Conservation (phyloP, 2,888 invertebrate species). For the Eilema sororculum region DNA sequence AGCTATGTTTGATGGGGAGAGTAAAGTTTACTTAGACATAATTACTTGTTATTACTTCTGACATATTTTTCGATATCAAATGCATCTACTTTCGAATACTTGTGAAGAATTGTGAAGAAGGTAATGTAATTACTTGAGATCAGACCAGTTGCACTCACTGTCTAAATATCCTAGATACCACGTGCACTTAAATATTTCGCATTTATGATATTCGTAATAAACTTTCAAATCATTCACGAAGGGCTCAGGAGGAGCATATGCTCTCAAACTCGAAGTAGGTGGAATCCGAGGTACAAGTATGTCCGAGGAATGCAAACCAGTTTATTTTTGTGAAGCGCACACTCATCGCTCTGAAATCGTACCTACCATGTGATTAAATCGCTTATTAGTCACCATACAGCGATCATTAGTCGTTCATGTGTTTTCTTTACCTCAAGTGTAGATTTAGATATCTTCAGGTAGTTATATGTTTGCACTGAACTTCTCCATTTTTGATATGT, state of each 20-base stretch:
- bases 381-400: slow-evolving; percentile 68
- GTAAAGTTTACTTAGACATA: too few relatives aligned
- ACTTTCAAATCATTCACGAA: not conserved
- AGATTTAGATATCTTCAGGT: not conserved
- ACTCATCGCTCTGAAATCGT: slow-evolving; percentile 51
- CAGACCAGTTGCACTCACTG: too few relatives aligned
- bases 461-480: not conserved
- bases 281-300: slow-evolving; percentile 60
- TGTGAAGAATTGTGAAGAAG: too few relatives aligned
- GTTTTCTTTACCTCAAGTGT: slow-evolving; percentile 20
- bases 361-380: slow-evolving; percentile 61
- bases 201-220: not conserved
- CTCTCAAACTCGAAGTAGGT: slow-evolving; percentile 51
- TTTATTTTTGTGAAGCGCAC: slow-evolving; percentile 72
- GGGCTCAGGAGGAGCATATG: not conserved
- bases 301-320: slow-evolving; percentile 72
- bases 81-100: too few relatives aligned
- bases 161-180: too few relatives aligned
- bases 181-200: not conserved
- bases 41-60: too few relatives aligned
- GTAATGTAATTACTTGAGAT: too few relatives aligned
- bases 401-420: slow-evolving; percentile 38
- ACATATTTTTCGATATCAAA: too few relatives aligned
- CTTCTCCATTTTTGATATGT: too few relatives aligned
- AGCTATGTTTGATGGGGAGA: too few relatives aligned